These are phyloP conservation scores for Drosophila takahashii DNA, from an alignment of 1,140 invertebrate genomes.

Conservation along the genomic window DNA sequence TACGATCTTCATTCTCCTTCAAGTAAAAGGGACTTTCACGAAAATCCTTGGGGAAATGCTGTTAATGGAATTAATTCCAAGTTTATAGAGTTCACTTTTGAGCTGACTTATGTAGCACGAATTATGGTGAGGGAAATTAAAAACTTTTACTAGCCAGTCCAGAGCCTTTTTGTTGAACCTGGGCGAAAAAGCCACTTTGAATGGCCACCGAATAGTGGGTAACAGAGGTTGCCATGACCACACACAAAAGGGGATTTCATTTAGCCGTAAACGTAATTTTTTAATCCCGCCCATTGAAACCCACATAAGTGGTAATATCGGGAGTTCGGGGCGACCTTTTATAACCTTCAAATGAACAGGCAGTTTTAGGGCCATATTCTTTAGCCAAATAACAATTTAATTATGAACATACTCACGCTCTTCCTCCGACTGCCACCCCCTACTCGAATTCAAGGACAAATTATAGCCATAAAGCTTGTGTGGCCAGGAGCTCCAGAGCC, in stretches of 20 bases:
- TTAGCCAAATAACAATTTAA: conserved; percentile 72
- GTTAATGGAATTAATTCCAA: conserved; percentile 67
- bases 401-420: conserved; percentile 56
- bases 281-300: conserved; percentile 45
- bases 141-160: conserved; percentile 35
- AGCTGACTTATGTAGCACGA: conserved; percentile 43
- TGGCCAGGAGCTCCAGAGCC: conserved; percentile 7
- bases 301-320: conserved; percentile 35
- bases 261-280: conserved; percentile 58
- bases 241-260: conserved; percentile 37
- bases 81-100: conserved; percentile 53
- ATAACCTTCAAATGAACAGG: conserved; percentile 72
- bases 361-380: conserved; percentile 54
- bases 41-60: conserved; percentile 23
- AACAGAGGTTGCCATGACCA: conserved; percentile 25
- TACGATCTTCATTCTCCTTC: conserved; percentile 4
- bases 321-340: conserved; percentile 53
- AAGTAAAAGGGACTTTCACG: conserved; percentile 10
- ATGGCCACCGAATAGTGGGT: conserved; percentile 18
- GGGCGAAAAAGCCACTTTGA: neutral
- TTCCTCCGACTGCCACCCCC: neutral
- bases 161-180: conserved; percentile 17
- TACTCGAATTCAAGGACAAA: conserved; percentile 70
- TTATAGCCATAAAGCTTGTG: conserved; percentile 69
- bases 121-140: conserved; percentile 49